Base-by-base conservation (phyloP, 2,113 vertebrate species). In the Ammodytes dubius region DNA sequence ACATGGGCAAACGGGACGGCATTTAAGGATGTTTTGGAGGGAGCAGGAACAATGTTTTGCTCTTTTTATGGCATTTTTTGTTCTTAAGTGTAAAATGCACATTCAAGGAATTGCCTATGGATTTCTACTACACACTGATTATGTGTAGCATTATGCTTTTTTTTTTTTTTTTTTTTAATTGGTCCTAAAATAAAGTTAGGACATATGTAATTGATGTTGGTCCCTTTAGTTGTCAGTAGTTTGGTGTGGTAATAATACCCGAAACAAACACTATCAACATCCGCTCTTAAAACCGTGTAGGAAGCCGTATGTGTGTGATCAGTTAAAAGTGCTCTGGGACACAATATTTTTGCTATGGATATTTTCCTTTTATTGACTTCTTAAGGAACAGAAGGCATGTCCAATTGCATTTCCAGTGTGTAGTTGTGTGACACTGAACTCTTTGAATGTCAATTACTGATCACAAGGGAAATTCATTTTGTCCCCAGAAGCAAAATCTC, bases 11-110 rank as follows among this genome's bases (percentile, higher is more conserved):
- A 60, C 58, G 35, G 56, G 8, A 27, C 46, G 11, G 45, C 35
- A 70, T 70, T 52, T 35, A 59, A 86, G 77, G 42, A 53, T 78
- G 58, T 66, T 35, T 40, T 76, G 53, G 47, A 69, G 14, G 35
- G 9, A 63, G 68, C 64, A 77, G 54, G 27, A 68, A 10, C 47
- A 43, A 42, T 40, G 42, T 35, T 2, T 4, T 19, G 8, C 60
- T 37, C 6, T 66, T 42, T 65, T 40, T 50, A 40, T 58, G 47
- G 2, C 11, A 14, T 42, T 60, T 72, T 73, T 46, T 60, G 8
- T 69, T 13, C 17, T 39, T 8, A 56, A 57, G 69, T 42, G 8
- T 49, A 14, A 57, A 60, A 58, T 13, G 27, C 42, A 47, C 49
- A 13, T 8, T 47, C n/a, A 67, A 27, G 3, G 27, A 14, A 40